Base-by-base conservation (phyloP, 2,888 invertebrate genomes). In the Diachrysia chrysitis region DNA sequence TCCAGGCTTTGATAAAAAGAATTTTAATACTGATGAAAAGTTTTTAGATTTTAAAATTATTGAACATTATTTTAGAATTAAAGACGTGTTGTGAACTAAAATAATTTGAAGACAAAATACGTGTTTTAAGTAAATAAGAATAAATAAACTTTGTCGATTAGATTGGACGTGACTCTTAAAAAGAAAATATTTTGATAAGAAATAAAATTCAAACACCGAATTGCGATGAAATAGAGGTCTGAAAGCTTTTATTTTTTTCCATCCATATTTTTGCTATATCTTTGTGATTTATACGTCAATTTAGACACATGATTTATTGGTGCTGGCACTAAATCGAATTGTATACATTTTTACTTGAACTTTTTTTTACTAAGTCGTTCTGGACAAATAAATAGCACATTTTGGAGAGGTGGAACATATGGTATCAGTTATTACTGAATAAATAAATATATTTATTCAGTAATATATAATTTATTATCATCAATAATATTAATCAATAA, bases 21-120 rank as follows among this genome's bases (percentile, higher is more conserved):
- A 21, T 51, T 51, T 19, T 12, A 14, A 21, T 6, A 21, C 21
- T 10, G 12, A 21, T 42, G 7, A 42, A 42, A 42, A 16, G 7
- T 42, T n/a, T n/a, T 42, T 42, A n/a, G 16, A n/a, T 42, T 6
- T 42, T 42, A 42, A 42, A 42, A 42, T 3, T n/a, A 42, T n/a
- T 42, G 16, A 5, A n/a, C n/a, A n/a, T 42, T 42, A 16, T 14
- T 5, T 16, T 2, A 12, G 1, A 12, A 2, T 4, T 42, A n/a
- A 42, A 32, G 32, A 10, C 10, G 42, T n/a, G 42, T n/a, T n/a
- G n/a, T 37, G 2, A 42, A 42, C 10, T 14, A 42, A 42, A 37
- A 42, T n/a, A n/a, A n/a, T 42, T 42, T 42, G 42, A 42, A 42
- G n/a, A 42, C n/a, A 42, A n/a, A 42, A 42, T 42, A 42, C 42